phyloP scores from a whole-genome alignment of 2,797 vertebrate genomes.

The Eidolon dupreanum region DNA sequence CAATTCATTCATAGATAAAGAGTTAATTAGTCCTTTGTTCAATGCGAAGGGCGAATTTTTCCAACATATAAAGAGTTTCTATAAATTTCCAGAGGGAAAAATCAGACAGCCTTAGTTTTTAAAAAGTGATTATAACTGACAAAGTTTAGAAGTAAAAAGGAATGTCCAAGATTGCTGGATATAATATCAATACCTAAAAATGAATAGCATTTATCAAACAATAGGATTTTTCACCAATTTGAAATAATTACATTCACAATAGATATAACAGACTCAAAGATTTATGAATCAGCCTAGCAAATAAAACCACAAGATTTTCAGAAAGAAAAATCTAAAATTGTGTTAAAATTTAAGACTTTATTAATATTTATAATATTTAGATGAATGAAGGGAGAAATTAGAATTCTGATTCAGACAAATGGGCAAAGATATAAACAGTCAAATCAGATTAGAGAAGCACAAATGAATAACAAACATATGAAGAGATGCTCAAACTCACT shows the following conservation, averaged over 20 bases:
- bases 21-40: background rate
- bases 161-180: background rate
- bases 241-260: background rate
- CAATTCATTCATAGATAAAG: background rate
- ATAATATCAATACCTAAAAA: background rate
- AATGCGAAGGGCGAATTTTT: background rate
- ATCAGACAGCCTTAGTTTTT: background rate
- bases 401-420: background rate
- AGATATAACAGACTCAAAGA: background rate
- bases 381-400: background rate
- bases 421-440: background rate
- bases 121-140: background rate
- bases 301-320: background rate
- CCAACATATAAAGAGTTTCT: background rate
- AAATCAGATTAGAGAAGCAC: background rate
- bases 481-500: background rate
- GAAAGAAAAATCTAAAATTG: background rate
- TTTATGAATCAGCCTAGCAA: background rate
- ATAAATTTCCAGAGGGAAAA: background rate
- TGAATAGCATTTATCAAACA: background rate
- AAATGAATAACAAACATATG: background rate
- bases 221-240: background rate
- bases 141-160: conserved; percentile 29
- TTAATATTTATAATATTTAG: background rate
- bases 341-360: background rate